phyloP scores from a whole-genome alignment of 2,797 vertebrate species.

The Melanotaenia trifasciata region DNA sequence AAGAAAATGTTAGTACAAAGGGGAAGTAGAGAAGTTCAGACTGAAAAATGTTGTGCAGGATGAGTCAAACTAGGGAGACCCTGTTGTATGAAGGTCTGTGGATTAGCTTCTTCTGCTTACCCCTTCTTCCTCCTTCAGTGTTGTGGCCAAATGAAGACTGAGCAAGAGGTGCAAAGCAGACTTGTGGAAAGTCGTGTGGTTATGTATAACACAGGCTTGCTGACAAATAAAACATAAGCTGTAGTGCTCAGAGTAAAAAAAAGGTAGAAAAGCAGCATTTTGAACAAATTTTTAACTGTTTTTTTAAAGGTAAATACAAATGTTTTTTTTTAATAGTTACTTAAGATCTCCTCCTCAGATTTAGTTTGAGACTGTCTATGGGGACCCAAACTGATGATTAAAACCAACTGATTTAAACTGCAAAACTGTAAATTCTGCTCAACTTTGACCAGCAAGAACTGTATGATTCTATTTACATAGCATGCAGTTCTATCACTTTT shows the following conservation, averaged over 20 bases:
- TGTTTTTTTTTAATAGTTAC: no score
- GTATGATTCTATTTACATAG: background rate
- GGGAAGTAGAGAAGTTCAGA: background rate
- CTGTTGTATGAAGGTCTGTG: background rate
- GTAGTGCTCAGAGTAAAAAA: no score
- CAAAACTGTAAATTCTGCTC: no score
- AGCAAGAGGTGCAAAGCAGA: background rate
- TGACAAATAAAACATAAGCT: background rate
- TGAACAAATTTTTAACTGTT: no score
- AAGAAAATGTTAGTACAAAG: background rate
- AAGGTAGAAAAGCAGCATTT: no score
- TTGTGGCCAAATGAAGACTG: background rate
- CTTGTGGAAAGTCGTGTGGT: background rate
- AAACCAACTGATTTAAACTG: background rate
- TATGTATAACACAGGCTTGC: background rate
- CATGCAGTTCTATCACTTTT: background rate
- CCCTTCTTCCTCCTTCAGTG: background rate
- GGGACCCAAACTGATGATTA: background rate
- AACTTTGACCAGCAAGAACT: no score
- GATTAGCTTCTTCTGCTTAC: background rate
- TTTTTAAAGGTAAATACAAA: no score
- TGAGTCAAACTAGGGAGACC: background rate
- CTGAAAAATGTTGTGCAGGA: background rate
- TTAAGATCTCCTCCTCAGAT: background rate
- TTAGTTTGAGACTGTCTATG: background rate